A percentile compares a stretch with the other conserved stretches of the same genome.
Conservation (phyloP, 30 jellyfish, hydroid and myxozoan genomes). For the Chrysaora quinquecirrha region DNA sequence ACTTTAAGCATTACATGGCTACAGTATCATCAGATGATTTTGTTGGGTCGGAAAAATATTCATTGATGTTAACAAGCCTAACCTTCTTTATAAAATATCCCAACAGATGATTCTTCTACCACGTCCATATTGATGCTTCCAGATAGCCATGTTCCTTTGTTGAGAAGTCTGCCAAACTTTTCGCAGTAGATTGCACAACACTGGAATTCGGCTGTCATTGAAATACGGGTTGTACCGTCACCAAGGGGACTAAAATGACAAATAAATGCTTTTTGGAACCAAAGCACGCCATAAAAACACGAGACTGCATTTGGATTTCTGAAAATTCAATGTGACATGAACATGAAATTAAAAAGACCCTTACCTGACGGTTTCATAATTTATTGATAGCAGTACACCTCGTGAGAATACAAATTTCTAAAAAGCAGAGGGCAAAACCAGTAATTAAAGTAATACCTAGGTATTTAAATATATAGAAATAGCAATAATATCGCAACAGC, state of each 20-base stretch:
- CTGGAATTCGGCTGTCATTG: slow-evolving; percentile 39
- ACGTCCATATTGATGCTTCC: slow-evolving; percentile 43
- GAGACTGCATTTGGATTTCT: too few relatives aligned
- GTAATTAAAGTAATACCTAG: neutral
- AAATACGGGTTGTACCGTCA: slow-evolving; percentile 8
- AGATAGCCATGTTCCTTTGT: slow-evolving; percentile 29
- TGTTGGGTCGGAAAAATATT: too few relatives aligned
- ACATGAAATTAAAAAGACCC: neutral
- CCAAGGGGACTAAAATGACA: slow-evolving; percentile 6
- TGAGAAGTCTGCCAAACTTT: slow-evolving; percentile 1
- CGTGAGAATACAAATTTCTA: neutral
- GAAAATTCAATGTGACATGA: too few relatives aligned
- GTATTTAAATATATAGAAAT: too few relatives aligned
- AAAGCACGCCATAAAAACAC: too few relatives aligned
- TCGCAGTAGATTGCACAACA: slow-evolving; percentile 50
- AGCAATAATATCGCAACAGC: too few relatives aligned
- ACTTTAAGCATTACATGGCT: too few relatives aligned
- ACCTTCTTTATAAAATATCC: slow-evolving; percentile 56
- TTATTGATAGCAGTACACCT: slow-evolving; percentile 4
- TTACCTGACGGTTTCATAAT: slow-evolving; percentile 20
- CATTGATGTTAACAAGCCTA: too few relatives aligned
- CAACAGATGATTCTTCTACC: slow-evolving; percentile 56
- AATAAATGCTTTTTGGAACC: neutral
- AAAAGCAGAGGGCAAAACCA: neutral
- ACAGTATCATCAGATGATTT: too few relatives aligned